Conservation (phyloP, 2,888 invertebrate genomes). For the Gymnocheta viridis region DNA sequence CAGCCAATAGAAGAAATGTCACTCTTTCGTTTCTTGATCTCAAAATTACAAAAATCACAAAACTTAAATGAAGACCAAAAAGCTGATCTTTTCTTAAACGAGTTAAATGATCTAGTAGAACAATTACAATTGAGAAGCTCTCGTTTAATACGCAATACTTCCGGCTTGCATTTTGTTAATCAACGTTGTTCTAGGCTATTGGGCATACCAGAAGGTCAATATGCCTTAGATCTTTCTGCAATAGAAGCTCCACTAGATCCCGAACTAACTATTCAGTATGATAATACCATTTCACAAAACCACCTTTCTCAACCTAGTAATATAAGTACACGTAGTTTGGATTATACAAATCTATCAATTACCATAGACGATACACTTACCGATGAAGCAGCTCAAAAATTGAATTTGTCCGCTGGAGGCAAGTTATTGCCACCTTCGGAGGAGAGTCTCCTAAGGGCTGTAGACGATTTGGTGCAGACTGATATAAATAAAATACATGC, state of each 20-base stretch:
- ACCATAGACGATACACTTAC: conserved; percentile 80
- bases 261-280: conserved; percentile 65
- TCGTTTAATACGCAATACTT: conserved; percentile 79
- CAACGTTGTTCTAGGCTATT: conserved; percentile 77
- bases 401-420: conserved; percentile 80
- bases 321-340: conserved; percentile 73
- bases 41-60: conserved; percentile 76
- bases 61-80: conserved; percentile 79
- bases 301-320: conserved; percentile 45
- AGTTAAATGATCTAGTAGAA: conserved; percentile 80
- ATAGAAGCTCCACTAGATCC: conserved; percentile 78
- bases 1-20: conserved; percentile 72
- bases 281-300: conserved; percentile 56
- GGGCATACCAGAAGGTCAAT: conserved; percentile 81
- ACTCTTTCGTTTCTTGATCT: conserved; percentile 78
- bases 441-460: conserved; percentile 80
- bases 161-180: conserved; percentile 80
- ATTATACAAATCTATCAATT: conserved; percentile 80
- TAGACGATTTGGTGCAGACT: conserved; percentile 78
- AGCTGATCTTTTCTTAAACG: conserved; percentile 79
- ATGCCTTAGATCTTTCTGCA: conserved; percentile 79
- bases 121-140: conserved; percentile 80
- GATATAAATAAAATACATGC: conserved; percentile 73
- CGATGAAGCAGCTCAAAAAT: conserved; percentile 80
- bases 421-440: conserved; percentile 80